A percentile compares a stretch with the other conserved stretches of the same genome.
These are phyloP conservation scores for Cephalopholis sonnerati DNA, from an alignment of 2,113 vertebrate genomes.

Conservation along the genomic window DNA sequence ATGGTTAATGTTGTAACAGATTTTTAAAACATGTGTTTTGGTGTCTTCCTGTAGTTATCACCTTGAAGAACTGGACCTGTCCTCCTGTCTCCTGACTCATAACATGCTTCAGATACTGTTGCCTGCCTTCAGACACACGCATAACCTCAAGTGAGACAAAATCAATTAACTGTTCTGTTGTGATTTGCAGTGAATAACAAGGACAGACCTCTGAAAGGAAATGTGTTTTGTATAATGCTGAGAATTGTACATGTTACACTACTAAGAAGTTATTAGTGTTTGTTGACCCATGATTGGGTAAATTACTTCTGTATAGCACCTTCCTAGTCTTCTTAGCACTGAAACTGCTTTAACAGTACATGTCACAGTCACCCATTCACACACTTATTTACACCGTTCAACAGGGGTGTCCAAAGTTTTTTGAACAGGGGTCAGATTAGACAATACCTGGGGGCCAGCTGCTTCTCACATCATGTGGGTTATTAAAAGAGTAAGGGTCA, in stretches of 20 bases:
- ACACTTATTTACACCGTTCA: too few relatives aligned
- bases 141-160: slow-evolving; percentile 89
- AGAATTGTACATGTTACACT: background rate
- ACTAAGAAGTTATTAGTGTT: background rate
- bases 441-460: too few relatives aligned
- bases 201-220: background rate
- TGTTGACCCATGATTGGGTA: too few relatives aligned
- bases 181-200: slow-evolving; percentile 20
- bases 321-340: too few relatives aligned
- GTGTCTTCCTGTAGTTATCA: slow-evolving; percentile 63
- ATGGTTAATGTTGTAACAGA: too few relatives aligned
- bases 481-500: too few relatives aligned
- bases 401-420: too few relatives aligned
- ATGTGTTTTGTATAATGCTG: background rate
- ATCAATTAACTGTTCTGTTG: background rate
- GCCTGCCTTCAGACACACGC: slow-evolving; percentile 89
- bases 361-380: too few relatives aligned
- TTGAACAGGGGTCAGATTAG: too few relatives aligned
- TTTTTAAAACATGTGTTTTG: background rate
- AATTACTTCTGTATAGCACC: too few relatives aligned
- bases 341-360: too few relatives aligned
- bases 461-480: too few relatives aligned
- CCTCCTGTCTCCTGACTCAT: slow-evolving; percentile 90
- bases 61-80: slow-evolving; percentile 90
- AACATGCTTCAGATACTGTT: slow-evolving; percentile 85